Evolutionary conservation across 2,797 vertebrate species (phyloP).

Genomic region (Amniataba percoides): DNA sequence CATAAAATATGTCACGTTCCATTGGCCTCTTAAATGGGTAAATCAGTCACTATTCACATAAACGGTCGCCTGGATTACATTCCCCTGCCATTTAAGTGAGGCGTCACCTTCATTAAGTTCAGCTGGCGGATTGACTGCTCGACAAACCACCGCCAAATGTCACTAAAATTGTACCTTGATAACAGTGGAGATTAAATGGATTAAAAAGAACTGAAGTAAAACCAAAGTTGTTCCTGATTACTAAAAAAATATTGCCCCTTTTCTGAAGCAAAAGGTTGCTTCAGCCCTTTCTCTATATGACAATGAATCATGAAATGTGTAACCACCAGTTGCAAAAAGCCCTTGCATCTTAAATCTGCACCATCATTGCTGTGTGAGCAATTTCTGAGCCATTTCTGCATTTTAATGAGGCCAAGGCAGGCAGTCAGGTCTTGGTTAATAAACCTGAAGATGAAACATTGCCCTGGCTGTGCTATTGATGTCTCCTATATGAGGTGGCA

Average conservation of each 20-base stretch:
- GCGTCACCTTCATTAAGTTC: slow-evolving; percentile 3
- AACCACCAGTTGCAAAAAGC: neutral
- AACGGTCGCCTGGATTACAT: slow-evolving; percentile 19
- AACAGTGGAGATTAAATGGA: neutral
- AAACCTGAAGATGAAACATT: slow-evolving; percentile 73
- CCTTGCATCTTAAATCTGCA: slow-evolving; percentile 28
- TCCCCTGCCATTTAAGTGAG: slow-evolving; percentile 33
- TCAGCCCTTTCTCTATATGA: neutral
- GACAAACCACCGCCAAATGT: neutral
- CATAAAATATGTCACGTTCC: neutral
- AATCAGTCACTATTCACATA: neutral
- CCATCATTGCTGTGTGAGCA: slow-evolving; percentile 41
- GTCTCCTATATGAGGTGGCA: slow-evolving; percentile 72
- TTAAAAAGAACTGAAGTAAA: neutral
- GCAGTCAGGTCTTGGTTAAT: slow-evolving; percentile 55
- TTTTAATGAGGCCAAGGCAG: slow-evolving; percentile 61
- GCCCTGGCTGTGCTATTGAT: slow-evolving; percentile 59
- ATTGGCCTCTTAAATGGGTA: neutral
- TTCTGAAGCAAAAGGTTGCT: neutral
- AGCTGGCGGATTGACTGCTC: neutral
- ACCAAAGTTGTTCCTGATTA: neutral
- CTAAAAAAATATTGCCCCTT: neutral
- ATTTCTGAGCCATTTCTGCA: slow-evolving; percentile 35
- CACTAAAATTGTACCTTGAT: neutral
- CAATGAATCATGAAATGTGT: slow-evolving; percentile 7